Evolutionary conservation across 2,113 vertebrate genomes (phyloP).

Genomic region (Anoplopoma fimbria): DNA sequence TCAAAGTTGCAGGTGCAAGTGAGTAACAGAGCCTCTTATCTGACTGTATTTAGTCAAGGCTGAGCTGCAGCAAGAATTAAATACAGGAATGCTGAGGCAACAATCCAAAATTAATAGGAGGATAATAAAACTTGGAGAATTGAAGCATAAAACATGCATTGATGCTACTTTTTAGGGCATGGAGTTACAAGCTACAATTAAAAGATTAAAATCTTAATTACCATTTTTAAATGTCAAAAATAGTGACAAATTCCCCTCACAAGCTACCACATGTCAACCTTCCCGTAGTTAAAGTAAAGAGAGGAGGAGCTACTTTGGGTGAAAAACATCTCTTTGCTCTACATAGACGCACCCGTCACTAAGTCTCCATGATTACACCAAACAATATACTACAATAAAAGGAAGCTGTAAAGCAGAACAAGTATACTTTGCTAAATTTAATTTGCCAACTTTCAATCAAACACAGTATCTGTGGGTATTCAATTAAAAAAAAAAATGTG

Average conservation of each 20-base stretch:
- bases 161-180: not conserved
- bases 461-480: not conserved
- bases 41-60: conserved; percentile 9
- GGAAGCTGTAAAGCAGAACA: not conserved
- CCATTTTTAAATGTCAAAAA: not conserved
- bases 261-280: no score
- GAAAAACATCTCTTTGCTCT: not conserved
- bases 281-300: no score
- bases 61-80: not conserved
- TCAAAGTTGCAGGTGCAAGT: conserved; percentile 4
- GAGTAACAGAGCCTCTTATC: conserved; percentile 43
- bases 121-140: not conserved
- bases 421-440: no score
- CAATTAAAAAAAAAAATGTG: not conserved
- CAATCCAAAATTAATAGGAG: not conserved
- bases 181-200: not conserved
- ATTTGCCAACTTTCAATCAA: not conserved
- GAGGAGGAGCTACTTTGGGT: not conserved
- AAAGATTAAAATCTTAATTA: not conserved
- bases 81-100: not conserved
- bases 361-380: not conserved
- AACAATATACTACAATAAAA: not conserved
- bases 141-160: not conserved
- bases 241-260: not conserved
- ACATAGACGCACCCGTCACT: not conserved